Base-by-base conservation (phyloP, 2,797 vertebrate species). In the Luscinia megarhynchos region DNA sequence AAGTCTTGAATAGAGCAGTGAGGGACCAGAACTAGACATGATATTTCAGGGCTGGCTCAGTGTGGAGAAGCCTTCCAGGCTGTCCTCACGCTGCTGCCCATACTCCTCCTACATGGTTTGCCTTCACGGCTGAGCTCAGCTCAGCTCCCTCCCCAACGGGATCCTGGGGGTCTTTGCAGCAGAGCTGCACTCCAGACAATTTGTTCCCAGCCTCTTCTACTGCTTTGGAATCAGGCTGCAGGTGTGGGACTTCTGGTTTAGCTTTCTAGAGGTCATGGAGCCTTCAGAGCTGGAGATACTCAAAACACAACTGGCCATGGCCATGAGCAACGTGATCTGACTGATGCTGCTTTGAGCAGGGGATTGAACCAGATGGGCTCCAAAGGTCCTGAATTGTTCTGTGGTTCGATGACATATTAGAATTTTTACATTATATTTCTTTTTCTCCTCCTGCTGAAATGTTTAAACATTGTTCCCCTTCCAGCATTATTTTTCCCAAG, bases 161-260 rank as follows among this genome's bases (percentile, higher is more conserved):
- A 79, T 34, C 29, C 12, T 41, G 0, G 0, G 16, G 38, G 9
- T 6, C 10, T 54, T 76, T 61, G 29, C 59, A 61, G 68, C 11
- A 51, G 40, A 70, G 27, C 12, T 86, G 27, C 12, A 16, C 43
- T 70, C 26, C 53, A 74, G 15, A 8, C 15, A 68, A 29, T 48
- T 32, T 61, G 41, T 24, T 54, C 6, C 10, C n/a, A 83, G 53
- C 2, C n/a, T 63, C 57, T 67, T 58, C 3, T 41, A 6, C 27
- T 93, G 22, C 32, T 82, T 53, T 45, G 15, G 32, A 34, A 36
- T n/a, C 36, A 53, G 21, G 14, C n/a, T 1, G 19, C n/a, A 59
- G 15, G 20, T 41, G 30, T 10, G 69, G 13, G 17, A 73, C 21
- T 80, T 41, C 21, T 51, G 21, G 3, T 67, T 83, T 29, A 43